Percentiles rank a stretch among this genome's conserved stretches.
Evolutionary conservation across 2,888 invertebrate genomes (phyloP).

Genomic region (Malthinus flaveolus): DNA sequence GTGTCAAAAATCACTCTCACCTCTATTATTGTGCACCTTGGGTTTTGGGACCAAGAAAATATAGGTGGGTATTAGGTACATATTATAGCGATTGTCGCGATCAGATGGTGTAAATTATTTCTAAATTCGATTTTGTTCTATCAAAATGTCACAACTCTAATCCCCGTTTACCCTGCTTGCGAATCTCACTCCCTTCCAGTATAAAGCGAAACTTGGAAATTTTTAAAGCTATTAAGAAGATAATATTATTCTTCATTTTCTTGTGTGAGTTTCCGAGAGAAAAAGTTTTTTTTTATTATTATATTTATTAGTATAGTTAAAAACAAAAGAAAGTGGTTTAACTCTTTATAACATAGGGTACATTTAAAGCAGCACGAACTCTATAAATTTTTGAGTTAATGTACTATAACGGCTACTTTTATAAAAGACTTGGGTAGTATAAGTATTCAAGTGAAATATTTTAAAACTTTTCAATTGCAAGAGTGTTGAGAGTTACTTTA

Average conservation of each 20-base stretch:
- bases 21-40: too few relatives aligned
- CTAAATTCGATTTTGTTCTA: too few relatives aligned
- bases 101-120: too few relatives aligned
- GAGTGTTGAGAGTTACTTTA: neutral
- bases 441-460: conserved; percentile 1
- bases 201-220: too few relatives aligned
- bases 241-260: neutral
- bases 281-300: conserved; percentile 15
- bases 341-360: conserved; percentile 22
- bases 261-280: conserved; percentile 10
- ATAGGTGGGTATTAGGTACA: too few relatives aligned
- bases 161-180: too few relatives aligned
- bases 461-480: conserved; percentile 1
- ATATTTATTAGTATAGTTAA: conserved; percentile 17
- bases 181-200: too few relatives aligned
- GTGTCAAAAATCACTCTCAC: too few relatives aligned
- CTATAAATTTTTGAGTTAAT: conserved; percentile 20
- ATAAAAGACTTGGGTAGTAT: conserved; percentile 12
- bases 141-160: too few relatives aligned
- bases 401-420: conserved; percentile 20
- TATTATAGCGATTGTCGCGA: too few relatives aligned
- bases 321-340: conserved; percentile 14
- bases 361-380: conserved; percentile 19
- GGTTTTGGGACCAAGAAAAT: too few relatives aligned
- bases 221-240: too few relatives aligned